phyloP scores from a whole-genome alignment of 2,888 invertebrate species.

The Leuctra nigra region DNA sequence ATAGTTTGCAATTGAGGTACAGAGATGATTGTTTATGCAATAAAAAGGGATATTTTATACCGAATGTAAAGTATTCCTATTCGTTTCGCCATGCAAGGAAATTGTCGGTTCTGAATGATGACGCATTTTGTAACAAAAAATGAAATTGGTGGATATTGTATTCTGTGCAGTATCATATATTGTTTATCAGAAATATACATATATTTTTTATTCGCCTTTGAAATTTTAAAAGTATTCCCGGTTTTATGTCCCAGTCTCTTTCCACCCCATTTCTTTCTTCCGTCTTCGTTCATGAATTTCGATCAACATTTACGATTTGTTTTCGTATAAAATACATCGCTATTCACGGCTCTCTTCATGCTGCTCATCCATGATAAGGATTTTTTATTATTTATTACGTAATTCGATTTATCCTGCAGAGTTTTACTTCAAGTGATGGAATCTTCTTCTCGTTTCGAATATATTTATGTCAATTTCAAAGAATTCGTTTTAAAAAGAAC shows the following conservation, averaged over 20 bases:
- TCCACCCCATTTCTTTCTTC: neutral
- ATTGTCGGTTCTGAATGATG: no score
- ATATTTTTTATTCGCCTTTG: neutral
- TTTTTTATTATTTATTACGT: neutral
- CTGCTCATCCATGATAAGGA: constrained; percentile 1
- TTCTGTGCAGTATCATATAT: no score
- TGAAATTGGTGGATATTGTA: no score
- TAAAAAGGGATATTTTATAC: no score
- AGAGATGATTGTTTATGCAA: no score
- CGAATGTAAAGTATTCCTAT: no score
- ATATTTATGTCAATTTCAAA: no score
- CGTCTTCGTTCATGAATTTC: constrained; percentile 9
- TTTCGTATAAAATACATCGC: neutral
- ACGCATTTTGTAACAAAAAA: no score
- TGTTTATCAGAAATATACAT: no score
- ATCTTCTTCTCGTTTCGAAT: neutral
- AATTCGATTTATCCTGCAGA: constrained; percentile 2
- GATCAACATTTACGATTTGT: constrained; percentile 14
- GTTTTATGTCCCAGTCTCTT: neutral
- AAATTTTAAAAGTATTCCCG: neutral
- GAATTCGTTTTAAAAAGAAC: no score
- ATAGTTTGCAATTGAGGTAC: no score
- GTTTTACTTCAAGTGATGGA: constrained; percentile 2
- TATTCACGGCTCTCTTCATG: neutral
- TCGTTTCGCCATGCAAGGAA: no score